phyloP scores from a whole-genome alignment of 2,797 vertebrate species.

The Lithobates sylvaticus region DNA sequence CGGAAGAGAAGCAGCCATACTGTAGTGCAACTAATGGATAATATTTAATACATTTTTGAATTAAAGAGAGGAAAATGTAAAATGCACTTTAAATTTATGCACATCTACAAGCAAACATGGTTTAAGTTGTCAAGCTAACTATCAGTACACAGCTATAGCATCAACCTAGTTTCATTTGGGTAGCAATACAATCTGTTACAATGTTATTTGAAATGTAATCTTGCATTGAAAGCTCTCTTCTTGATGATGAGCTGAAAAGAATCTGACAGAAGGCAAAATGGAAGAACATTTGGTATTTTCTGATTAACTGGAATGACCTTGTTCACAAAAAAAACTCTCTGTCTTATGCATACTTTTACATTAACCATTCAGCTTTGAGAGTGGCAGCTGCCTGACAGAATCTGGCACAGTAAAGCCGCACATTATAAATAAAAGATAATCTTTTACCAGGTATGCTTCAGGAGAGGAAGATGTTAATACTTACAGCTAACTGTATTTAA shows the following conservation, averaged over 20 bases:
- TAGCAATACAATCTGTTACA: slow-evolving; percentile 55
- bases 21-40: slow-evolving; percentile 51
- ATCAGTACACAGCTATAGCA: slow-evolving; percentile 40
- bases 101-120: slow-evolving; percentile 7
- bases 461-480: neutral
- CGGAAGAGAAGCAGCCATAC: slow-evolving; percentile 57
- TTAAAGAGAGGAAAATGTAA: slow-evolving; percentile 26
- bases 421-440: slow-evolving; percentile 27
- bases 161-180: slow-evolving; percentile 38
- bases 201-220: slow-evolving; percentile 57
- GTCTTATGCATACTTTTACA: slow-evolving; percentile 34
- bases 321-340: slow-evolving; percentile 26
- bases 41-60: slow-evolving; percentile 37
- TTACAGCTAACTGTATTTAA: neutral
- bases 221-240: slow-evolving; percentile 47
- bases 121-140: slow-evolving; percentile 37
- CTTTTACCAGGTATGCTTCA: neutral
- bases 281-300: slow-evolving; percentile 62
- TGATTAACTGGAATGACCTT: slow-evolving; percentile 61
- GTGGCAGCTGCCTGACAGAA: slow-evolving; percentile 20
- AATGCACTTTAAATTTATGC: slow-evolving; percentile 44
- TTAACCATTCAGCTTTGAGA: slow-evolving; percentile 17
- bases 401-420: neutral
- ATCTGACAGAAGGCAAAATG: slow-evolving; percentile 63
- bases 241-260: slow-evolving; percentile 59